Evolutionary conservation across 1,140 invertebrate genomes (phyloP).

Genomic region (Sitobion miscanthi): DNA sequence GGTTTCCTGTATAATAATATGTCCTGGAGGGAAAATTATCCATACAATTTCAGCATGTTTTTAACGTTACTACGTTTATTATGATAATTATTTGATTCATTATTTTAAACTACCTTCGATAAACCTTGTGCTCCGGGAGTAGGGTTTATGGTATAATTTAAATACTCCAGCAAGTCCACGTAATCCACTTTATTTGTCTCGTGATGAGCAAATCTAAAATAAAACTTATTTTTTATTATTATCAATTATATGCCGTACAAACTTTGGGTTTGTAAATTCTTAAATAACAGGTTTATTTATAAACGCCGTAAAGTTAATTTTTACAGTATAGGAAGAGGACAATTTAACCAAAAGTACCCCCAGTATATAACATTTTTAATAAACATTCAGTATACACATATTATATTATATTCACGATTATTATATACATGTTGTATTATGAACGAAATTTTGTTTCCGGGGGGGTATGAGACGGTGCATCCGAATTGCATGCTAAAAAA

Average conservation of each 20-base stretch:
- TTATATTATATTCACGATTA: no score
- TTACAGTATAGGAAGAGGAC: background rate
- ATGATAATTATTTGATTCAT: background rate
- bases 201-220: conserved; percentile 32
- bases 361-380: background rate
- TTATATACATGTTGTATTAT: no score
- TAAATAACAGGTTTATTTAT: background rate
- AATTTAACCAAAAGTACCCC: no score
- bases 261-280: background rate
- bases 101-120: conserved; percentile 8
- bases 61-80: background rate
- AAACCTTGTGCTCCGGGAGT: background rate
- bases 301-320: background rate
- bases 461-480: no score
- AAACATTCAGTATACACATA: no score
- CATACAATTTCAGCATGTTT: background rate
- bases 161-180: conserved; percentile 22
- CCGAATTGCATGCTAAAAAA: no score
- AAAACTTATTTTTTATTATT: background rate
- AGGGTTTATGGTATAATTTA: conserved; percentile 14
- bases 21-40: background rate
- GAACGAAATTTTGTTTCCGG: no score
- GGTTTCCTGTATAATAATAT: conserved; percentile 16
- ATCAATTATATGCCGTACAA: background rate
- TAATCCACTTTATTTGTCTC: conserved; percentile 36